Conservation (phyloP, 2,888 invertebrate species). For the Oscheius sp. region DNA sequence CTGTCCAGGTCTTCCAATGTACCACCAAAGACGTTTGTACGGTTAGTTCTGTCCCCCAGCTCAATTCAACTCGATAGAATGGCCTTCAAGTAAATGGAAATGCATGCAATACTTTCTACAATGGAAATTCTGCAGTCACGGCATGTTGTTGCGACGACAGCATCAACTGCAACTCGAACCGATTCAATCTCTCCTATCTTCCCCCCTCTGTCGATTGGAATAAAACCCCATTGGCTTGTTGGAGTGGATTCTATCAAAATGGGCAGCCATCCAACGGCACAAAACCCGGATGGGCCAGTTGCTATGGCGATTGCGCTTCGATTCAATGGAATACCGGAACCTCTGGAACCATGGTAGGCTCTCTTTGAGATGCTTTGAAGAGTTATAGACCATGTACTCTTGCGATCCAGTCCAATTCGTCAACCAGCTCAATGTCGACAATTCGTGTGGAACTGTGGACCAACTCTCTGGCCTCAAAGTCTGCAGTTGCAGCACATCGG, state of each 20-base stretch:
- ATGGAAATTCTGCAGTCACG: conserved; percentile 31
- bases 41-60: conserved; percentile 24
- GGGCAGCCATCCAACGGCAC: conserved; percentile 29
- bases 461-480: background rate
- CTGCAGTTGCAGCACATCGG: conserved; percentile 38
- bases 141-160: conserved; percentile 51
- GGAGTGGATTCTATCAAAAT: conserved; percentile 46
- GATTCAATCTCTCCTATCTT: conserved; percentile 28
- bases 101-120: conserved; percentile 22
- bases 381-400: conserved; percentile 34
- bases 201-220: conserved; percentile 2
- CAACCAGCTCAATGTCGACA: conserved; percentile 37
- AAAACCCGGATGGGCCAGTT: conserved; percentile 34
- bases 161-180: conserved; percentile 50
- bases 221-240: conserved; percentile 45
- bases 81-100: conserved; percentile 2
- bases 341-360: conserved; percentile 8
- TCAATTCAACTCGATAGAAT: background rate
- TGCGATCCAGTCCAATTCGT: conserved; percentile 47
- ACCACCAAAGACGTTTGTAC: conserved; percentile 33
- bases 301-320: conserved; percentile 45
- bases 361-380: conserved; percentile 37
- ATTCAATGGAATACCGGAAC: conserved; percentile 35
- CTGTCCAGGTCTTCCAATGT: conserved; percentile 24
- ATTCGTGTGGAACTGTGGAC: background rate